Evolutionary conservation across 1,140 invertebrate genomes (phyloP).

Genomic region (Drosophila kurseongensis): DNA sequence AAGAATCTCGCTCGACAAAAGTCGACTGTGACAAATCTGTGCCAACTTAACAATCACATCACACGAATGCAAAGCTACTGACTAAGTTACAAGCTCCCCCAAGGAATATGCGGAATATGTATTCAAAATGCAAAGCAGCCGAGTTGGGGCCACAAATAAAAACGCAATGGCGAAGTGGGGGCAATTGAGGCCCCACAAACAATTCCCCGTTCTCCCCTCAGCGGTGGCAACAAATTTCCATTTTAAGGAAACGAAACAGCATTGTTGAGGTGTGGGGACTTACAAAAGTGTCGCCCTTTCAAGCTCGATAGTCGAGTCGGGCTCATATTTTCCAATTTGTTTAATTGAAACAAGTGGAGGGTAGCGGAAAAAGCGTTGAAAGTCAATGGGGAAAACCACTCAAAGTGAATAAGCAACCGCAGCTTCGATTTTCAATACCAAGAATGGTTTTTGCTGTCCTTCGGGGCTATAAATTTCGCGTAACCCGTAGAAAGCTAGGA

Average conservation of each 20-base stretch:
- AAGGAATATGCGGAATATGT: constrained; percentile 37
- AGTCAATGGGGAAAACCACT: constrained; percentile 20
- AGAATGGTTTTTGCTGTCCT: constrained; percentile 49
- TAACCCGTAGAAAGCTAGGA: neutral
- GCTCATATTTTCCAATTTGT: constrained; percentile 80
- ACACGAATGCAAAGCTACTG: constrained; percentile 33
- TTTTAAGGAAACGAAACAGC: constrained; percentile 34
- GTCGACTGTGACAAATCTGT: constrained; percentile 67
- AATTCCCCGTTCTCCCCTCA: constrained; percentile 22
- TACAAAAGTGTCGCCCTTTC: constrained; percentile 51
- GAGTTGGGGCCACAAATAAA: constrained; percentile 67
- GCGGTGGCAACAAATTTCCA: constrained; percentile 64
- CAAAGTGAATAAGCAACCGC: constrained; percentile 48
- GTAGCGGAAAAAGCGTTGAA: constrained; percentile 16
- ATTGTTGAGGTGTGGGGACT: constrained; percentile 8
- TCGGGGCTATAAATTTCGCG: constrained; percentile 28
- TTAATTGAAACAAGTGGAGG: constrained; percentile 77
- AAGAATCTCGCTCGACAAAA: constrained; percentile 19
- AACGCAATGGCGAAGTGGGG: constrained; percentile 45
- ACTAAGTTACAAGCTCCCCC: constrained; percentile 52
- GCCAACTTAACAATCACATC: constrained; percentile 72
- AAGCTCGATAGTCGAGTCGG: constrained; percentile 46
- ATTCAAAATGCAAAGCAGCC: constrained; percentile 74
- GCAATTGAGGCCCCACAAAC: constrained; percentile 52
- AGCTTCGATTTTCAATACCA: constrained; percentile 74